Base-by-base conservation (phyloP, 30 jellyfish, hydroid and myxozoan species). In the Hydractinia echinata region DNA sequence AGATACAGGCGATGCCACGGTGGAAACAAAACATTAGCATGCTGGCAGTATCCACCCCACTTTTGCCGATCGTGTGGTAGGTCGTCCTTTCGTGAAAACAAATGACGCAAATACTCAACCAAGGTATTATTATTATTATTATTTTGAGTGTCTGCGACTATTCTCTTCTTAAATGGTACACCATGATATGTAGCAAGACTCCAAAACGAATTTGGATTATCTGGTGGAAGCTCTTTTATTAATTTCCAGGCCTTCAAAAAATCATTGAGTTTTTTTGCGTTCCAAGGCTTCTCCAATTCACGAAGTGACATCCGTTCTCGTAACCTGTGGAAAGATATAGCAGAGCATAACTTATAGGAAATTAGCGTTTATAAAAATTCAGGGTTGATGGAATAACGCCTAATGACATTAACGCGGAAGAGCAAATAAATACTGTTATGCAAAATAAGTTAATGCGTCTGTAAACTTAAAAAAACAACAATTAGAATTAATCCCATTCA, bases 41-140 rank as follows among this genome's bases (percentile, higher is more conserved):
- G 89, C 60, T 81, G 89, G 73, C 89, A 81, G 18, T 7, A 81
- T 4, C 89, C 89, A 81, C 76, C 61, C 89, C 89, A 81, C n/a
- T 61, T 8, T 2, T 30, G 44, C 44, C 44, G 44, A 30, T 30
- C 2, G 44, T 30, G 44, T 53, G 15, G 18, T 9, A 8, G 1
- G 14, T 72, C 51, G 79, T 76, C 84, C 44, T 30, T 30, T 30
- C 44, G 44, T 30, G 44, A 30, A 30, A 30, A 30, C 44, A 30
- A 30, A 30, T 30, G 44, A 30, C 44, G 44, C 44, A 30, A 30
- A 30, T 30, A 30, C 2, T 30, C 44, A 30, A 30, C 1, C 44
- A 30, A 1, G 2, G 44, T 30, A 30, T 30, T 30, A 30, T 30
- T 30, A n/a, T n/a, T n/a, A 15, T 39, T 5, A 64, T 7, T 64